Evolutionary conservation across 2,113 vertebrate species (phyloP).

Genomic region (Forbesichthys papilliferus): DNA sequence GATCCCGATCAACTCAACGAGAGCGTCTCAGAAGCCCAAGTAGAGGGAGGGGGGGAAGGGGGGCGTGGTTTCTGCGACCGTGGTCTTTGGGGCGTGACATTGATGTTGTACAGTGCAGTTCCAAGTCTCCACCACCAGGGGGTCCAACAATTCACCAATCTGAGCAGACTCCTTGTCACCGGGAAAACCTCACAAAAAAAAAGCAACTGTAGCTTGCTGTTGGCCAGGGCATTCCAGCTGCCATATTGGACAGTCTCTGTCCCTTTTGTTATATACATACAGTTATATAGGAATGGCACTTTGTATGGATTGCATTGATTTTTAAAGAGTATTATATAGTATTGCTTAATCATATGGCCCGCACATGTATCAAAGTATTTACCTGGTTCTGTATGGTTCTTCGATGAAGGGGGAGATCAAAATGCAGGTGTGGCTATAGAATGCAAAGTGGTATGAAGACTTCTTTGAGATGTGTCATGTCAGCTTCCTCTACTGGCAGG

Average conservation of each 20-base stretch:
- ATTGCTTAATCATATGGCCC: constrained; percentile 70
- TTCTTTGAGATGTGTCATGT: constrained; percentile 18
- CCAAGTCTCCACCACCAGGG: constrained; percentile 45
- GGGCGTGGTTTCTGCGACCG: constrained; percentile 65
- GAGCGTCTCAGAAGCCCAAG: constrained; percentile 88
- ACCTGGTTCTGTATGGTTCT: constrained; percentile 72
- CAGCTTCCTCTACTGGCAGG: constrained; percentile 52
- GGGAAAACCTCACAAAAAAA: constrained; percentile 18
- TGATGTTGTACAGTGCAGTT: constrained; percentile 65
- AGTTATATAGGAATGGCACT: constrained; percentile 72
- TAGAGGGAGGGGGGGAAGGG: constrained; percentile 60
- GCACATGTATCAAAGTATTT: constrained; percentile 63
- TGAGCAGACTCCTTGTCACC: constrained; percentile 24
- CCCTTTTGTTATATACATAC: constrained; percentile 54
- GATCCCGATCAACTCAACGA: constrained; percentile 86
- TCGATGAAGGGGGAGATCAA: constrained; percentile 35
- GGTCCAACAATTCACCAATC: constrained; percentile 28
- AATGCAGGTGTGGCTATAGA: constrained; percentile 48
- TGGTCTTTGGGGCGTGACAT: too few species aligned
- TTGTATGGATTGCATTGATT: constrained; percentile 72
- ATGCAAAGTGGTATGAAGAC: constrained; percentile 47
- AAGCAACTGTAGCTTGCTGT: constrained; percentile 60
- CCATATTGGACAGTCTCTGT: constrained; percentile 51
- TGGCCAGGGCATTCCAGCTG: constrained; percentile 62
- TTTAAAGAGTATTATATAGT: constrained; percentile 60